Base-by-base conservation (phyloP, 2,888 invertebrate genomes). In the Oligia fasciuncula region DNA sequence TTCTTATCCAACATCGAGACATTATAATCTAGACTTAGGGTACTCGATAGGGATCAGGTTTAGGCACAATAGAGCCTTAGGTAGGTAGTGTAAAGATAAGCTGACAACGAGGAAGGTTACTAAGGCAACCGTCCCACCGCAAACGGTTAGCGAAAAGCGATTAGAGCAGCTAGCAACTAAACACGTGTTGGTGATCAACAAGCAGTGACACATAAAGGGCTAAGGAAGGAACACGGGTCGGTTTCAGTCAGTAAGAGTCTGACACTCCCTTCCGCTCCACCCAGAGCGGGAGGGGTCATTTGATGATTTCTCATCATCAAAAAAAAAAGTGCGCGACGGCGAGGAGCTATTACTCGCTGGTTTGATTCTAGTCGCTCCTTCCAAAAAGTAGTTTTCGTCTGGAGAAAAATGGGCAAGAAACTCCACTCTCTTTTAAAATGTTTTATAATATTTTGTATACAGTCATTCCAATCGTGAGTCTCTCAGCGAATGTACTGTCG, bases 1-100 rank as follows among this genome's bases (percentile, higher is more conserved):
- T 78, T 88, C 84, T 73, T 80, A 86, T 83, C 62, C 43, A 79
- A 84, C 82, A 80, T 78, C 77, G 63, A 62, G n/a, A 51, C 51
- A 66, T 84, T 80, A 86, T 43, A 75, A 88, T 82, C 84, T 82
- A 71, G 77, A 67, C 71, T 77, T 77, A 72, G 66, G 62, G 19
- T 35, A 66, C n/a, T 67, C 29, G 76, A 86, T 82, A 77, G 43
- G 43, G 57, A 78, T 78, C 86, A 70, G 67, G 85, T 60, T 81
- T 71, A n/a, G 57, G 19, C 35, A 86, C 86, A 87, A 87, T 77
- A 63, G 77, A 43, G 43, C 62, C 29, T 76, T 51, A 67, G 29
- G 69, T 29, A 66, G n/a, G 51, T 40, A 17, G 5, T 46, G 3
- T 35, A 13, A 40, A 51, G 72, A 57, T 76, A 76, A 81, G 77